Base-by-base conservation (phyloP, 2,113 vertebrate genomes). In the Phyllopteryx taeniolatus region DNA sequence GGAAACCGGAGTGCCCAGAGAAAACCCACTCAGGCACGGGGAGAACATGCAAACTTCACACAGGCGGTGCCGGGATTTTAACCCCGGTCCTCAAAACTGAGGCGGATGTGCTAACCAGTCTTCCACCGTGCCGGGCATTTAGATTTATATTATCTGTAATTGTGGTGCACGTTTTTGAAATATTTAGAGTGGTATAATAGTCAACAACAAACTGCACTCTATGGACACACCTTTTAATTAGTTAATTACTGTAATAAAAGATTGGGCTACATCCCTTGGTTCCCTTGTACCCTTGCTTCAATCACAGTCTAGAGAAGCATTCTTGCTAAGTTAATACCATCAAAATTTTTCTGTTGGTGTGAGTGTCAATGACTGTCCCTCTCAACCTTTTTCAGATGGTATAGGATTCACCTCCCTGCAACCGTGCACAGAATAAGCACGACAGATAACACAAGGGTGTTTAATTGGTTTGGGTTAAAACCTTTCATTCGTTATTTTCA, bases 401-500 rank as follows among this genome's bases (percentile, higher is more conserved):
- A n/a, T 22, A 22, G 54, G 20, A 57, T 57, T 1, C 56, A 57
- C 27, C 27, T 27, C 27, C 27, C 27, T 27, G 20, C n/a, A 17
- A 47, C 9, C 9, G 2, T 33, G 5, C 57, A 60, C 12, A 33
- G 1, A 33, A 61, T 14, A 61, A 61, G 22, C 54, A 10, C 8
- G 22, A 57, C 22, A 57, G n/a, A 57, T 10, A 22, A 61, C 5
- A 35, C 0, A 60, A 15, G 9, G 13, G 73, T 72, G 43, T 74
- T 76, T 54, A 35, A 51, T 81, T 20, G 19, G 7, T 82, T 75
- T 43, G 57, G 5, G 47, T 19, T 51, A 17, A 74, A 31, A 20
- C 63, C 42, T 27, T 70, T 47, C 51, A 65, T 51, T 80, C 5
- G 35, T 31, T 70, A 51, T 81, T 62, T 76, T 31, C 33, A 22